A percentile compares a stretch with the other conserved stretches of the same genome.
phyloP scores from a whole-genome alignment of 2,797 vertebrate genomes.

The Enteromius treurensis region DNA sequence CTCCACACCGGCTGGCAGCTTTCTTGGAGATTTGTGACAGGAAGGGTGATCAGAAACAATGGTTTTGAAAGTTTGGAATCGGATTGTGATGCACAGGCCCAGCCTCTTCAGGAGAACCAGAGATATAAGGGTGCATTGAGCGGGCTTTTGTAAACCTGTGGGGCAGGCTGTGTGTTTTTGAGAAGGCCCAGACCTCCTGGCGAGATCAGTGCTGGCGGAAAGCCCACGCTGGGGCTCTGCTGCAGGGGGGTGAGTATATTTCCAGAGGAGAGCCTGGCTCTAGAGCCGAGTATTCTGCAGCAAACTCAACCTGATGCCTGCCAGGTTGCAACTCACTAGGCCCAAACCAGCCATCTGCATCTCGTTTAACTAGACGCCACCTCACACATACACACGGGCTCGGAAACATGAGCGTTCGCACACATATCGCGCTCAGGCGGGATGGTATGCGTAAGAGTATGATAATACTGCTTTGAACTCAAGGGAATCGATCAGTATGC shows the following conservation, averaged over 20 bases:
- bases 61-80: slow-evolving; percentile 10
- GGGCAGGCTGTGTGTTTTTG: slow-evolving; percentile 48
- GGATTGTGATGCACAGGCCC: neutral
- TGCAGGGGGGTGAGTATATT: slow-evolving; percentile 51
- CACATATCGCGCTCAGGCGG: slow-evolving; percentile 32
- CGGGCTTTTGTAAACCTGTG: slow-evolving; percentile 36
- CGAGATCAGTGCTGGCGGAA: slow-evolving; percentile 48
- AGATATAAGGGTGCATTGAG: neutral
- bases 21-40: slow-evolving; percentile 9
- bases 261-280: slow-evolving; percentile 40
- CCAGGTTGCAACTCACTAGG: slow-evolving; percentile 54
- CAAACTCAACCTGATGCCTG: slow-evolving; percentile 59
- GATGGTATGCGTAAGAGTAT: slow-evolving; percentile 58
- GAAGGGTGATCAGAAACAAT: slow-evolving; percentile 27
- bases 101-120: slow-evolving; percentile 23
- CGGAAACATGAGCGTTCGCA: slow-evolving; percentile 14
- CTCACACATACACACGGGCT: slow-evolving; percentile 2
- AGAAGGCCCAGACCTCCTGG: slow-evolving; percentile 57
- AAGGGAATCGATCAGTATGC: neutral
- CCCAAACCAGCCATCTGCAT: slow-evolving; percentile 61
- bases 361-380: slow-evolving; percentile 57
- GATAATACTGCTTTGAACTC: slow-evolving; percentile 45
- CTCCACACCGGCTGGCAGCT: neutral
- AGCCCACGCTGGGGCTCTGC: slow-evolving; percentile 37
- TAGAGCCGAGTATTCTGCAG: slow-evolving; percentile 45